phyloP scores from a whole-genome alignment of 2,113 vertebrate species.

The Rhadina sibilatrix region DNA sequence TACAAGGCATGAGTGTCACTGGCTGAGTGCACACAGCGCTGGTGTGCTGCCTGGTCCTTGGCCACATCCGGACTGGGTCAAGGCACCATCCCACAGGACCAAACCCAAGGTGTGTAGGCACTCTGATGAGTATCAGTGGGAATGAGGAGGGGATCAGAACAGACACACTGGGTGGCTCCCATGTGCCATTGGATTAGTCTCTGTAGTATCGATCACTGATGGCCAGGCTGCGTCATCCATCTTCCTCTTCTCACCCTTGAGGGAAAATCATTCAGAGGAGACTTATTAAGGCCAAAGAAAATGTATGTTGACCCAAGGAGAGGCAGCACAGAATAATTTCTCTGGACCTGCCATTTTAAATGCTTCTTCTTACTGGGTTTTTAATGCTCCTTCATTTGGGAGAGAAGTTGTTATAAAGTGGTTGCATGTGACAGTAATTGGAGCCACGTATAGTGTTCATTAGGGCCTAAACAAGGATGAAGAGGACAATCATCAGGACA shows the following conservation, averaged over 20 bases:
- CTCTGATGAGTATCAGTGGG: not conserved
- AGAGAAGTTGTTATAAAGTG: not conserved
- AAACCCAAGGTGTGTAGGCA: not conserved
- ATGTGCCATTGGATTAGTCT: not conserved
- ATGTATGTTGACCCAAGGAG: not conserved
- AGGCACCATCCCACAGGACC: not conserved
- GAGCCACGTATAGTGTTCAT: not conserved
- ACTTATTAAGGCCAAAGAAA: conserved; percentile 19
- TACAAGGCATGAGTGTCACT: accelerated
- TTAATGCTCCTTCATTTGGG: not conserved
- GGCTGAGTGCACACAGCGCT: accelerated
- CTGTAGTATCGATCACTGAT: not conserved
- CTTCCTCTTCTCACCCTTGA: not conserved
- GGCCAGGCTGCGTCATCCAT: not conserved
- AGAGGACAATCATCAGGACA: not conserved
- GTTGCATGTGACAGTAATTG: not conserved
- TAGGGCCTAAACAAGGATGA: conserved; percentile 36
- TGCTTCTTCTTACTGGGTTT: not conserved
- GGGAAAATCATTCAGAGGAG: conserved; percentile 34
- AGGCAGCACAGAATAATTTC: not conserved
- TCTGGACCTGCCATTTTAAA: not conserved
- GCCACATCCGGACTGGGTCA: not conserved
- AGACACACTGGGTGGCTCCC: accelerated
- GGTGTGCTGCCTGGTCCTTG: accelerated
- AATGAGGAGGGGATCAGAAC: not conserved